Evolutionary conservation across 2,113 vertebrate genomes (phyloP).

Genomic region (Python bivittatus): DNA sequence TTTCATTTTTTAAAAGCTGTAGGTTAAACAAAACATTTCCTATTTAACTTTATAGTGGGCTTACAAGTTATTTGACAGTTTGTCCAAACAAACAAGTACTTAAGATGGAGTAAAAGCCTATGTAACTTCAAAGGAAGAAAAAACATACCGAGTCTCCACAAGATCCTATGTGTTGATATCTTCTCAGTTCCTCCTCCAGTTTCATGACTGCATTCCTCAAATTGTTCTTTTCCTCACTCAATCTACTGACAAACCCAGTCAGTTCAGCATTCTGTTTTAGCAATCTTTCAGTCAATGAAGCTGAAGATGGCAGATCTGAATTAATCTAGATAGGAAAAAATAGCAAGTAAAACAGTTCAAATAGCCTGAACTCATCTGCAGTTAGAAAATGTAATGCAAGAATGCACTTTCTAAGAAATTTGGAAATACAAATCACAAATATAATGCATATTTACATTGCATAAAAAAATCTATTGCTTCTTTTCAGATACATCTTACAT

Average conservation of each 20-base stretch:
- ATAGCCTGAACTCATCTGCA: not conserved
- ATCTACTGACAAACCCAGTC: constrained; percentile 87
- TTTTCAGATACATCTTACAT: not conserved
- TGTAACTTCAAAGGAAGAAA: not conserved
- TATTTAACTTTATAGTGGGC: not conserved
- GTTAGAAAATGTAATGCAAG: not conserved
- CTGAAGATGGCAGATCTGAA: constrained; percentile 66
- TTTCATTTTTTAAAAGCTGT: not conserved
- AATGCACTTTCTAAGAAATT: accelerated
- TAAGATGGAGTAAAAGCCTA: not conserved
- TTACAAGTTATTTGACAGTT: not conserved
- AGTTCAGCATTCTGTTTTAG: constrained; percentile 93
- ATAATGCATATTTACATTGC: not conserved
- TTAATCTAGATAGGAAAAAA: constrained; percentile 66
- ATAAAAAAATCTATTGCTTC: not conserved
- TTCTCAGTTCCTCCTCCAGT: constrained; percentile 86
- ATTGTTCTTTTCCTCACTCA: constrained; percentile 95
- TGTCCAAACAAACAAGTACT: not conserved
- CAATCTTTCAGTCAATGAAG: constrained; percentile 84
- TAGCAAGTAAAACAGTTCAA: not conserved
- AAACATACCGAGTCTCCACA: constrained; percentile 73
- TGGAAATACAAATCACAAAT: not conserved
- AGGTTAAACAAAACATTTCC: not conserved
- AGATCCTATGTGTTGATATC: constrained; percentile 71
- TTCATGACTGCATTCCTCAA: constrained; percentile 85